These are phyloP conservation scores for Balaenoptera acutorostrata DNA, from an alignment of 2,113 vertebrate genomes.

Conservation along the genomic window DNA sequence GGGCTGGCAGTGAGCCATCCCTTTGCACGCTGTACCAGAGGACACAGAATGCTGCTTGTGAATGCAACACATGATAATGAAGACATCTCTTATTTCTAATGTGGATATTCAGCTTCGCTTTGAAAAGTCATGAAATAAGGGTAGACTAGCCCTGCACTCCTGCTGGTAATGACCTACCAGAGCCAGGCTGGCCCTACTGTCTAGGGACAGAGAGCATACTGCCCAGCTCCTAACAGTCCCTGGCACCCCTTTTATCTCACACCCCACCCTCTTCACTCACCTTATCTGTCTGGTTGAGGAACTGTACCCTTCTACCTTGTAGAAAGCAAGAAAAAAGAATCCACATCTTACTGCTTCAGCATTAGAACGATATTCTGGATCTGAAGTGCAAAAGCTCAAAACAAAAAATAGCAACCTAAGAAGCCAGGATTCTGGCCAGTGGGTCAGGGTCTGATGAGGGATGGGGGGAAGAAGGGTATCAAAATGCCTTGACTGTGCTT, in stretches of 20 bases:
- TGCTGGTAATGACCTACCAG: neutral
- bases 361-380: neutral
- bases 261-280: neutral
- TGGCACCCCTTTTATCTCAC: accelerated
- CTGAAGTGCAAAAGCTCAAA: neutral
- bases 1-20: neutral
- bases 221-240: no score
- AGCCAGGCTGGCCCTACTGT: neutral
- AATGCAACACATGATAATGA: neutral
- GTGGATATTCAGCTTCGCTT: neutral
- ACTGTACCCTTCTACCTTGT: neutral
- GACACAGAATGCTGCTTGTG: neutral
- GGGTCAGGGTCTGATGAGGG: neutral
- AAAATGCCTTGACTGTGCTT: neutral
- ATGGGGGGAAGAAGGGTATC: neutral
- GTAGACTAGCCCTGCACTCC: neutral
- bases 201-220: neutral
- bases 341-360: neutral
- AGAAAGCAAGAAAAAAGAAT: neutral
- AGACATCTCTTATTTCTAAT: neutral
- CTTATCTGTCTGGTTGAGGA: neutral
- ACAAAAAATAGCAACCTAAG: neutral
- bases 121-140: neutral
- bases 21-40: neutral
- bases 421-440: neutral